These are phyloP conservation scores for Romanogobio albipinnatus DNA, from an alignment of 2,113 vertebrate genomes.

Conservation along the genomic window DNA sequence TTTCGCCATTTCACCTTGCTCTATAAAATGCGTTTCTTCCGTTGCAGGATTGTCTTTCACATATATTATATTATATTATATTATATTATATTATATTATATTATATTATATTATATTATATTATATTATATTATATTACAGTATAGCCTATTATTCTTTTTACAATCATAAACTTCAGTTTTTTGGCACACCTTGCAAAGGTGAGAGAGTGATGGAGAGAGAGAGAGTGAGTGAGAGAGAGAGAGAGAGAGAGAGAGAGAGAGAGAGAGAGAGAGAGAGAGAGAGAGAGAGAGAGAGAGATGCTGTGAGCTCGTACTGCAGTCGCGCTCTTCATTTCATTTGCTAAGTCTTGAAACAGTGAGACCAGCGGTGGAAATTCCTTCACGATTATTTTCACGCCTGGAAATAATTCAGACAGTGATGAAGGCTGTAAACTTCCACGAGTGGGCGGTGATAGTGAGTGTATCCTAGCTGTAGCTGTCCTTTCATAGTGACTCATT, in stretches of 20 bases:
- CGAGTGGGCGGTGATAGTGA: conserved; percentile 45
- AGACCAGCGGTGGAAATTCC: conserved; percentile 61
- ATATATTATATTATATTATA: neutral
- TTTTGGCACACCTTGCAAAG: neutral
- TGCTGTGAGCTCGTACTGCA: conserved; percentile 65
- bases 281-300: conserved; percentile 53
- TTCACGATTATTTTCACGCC: conserved; percentile 54
- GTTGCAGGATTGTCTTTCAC: neutral
- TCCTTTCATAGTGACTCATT: conserved; percentile 50
- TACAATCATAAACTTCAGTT: neutral
- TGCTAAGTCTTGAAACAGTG: conserved; percentile 69
- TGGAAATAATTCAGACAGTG: conserved; percentile 51
- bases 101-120: neutral
- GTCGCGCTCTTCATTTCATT: conserved; percentile 71
- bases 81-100: no score
- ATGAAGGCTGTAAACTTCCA: conserved; percentile 66
- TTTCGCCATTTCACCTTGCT: no score
- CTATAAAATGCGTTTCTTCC: neutral
- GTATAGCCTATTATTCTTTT: neutral
- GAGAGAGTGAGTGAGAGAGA: conserved; percentile 41
- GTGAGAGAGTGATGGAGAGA: conserved; percentile 14
- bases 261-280: conserved; percentile 49
- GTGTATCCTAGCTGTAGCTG: conserved; percentile 58
- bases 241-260: conserved; percentile 52
- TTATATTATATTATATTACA: neutral